Base-by-base conservation (phyloP, 2,113 vertebrate genomes). In the Taxidea taxus region DNA sequence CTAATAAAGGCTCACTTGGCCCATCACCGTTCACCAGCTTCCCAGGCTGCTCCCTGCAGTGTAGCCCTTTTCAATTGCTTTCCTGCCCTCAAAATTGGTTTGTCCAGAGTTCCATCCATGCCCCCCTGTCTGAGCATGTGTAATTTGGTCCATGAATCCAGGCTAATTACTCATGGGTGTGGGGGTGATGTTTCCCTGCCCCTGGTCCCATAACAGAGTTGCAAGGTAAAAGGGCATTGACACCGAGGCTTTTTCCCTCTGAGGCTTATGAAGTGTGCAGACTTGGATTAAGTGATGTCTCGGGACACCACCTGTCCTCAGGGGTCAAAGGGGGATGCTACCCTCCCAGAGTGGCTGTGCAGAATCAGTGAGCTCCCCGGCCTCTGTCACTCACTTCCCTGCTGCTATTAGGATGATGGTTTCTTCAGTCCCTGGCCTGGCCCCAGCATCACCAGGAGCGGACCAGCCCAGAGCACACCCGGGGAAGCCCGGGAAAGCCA, bases 91-190 rank as follows among this genome's bases (percentile, higher is more conserved):
- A 3, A 14, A 1, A 27, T 13, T 31, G 23, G 7, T 44, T 31
- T 7, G 12, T 8, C 25, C 11, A 1, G 90, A 39, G 49, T 39
- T 72, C 54, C 8, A 0, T 37, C 87, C 10, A 42, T 27, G 34
- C 18, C 54, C 34, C 47, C 29, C n/a, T 4, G 64, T 12, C 64
- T 7, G 18, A 44, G n/a, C 0, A 0, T 2, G 34, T 2, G 18
- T 6, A 37, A 44, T 29, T 51, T 29, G 47, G 12, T 23, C 9
- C 4, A 21, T 3, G 11, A 58, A 31, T n/a, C 49, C 9, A 23
- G 72, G 37, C 51, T 80, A 62, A 89, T 74, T 51, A 3, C 68
- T 87, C 8, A 1, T 0, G 8, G 66, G 10, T 6, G 0, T 3
- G 39, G 58, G 14, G n/a, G 6, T 4, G 15, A 9, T 0, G 29